Base-by-base conservation (phyloP, 92 coral and sea anemone genomes). In the Parazoanthus darwini region DNA sequence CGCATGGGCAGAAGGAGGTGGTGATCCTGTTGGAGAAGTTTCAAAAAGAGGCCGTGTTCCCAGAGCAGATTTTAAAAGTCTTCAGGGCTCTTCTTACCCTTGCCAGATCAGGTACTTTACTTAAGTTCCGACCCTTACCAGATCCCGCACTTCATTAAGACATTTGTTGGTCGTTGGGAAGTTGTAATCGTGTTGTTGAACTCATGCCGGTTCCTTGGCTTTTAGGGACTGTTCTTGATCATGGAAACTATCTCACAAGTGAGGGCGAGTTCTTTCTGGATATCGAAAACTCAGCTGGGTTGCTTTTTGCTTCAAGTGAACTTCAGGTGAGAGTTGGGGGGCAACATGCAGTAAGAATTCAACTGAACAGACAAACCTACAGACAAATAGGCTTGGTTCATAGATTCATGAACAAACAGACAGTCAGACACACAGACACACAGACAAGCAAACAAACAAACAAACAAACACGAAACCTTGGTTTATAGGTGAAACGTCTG, bases 221-320 rank as follows among this genome's bases (percentile, higher is more conserved):
- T n/a, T 44, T 79, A 97, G 99, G 96, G 22, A 91, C 92, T 70
- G 56, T 70, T 43, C 94, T 97, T 92, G 89, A 91, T 8, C 99
- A 97, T 88, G 93, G 98, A n/a, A 95, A 92, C 78, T 97, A 92
- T 79, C 87, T 97, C 38, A 91, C 97, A 22, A 92, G 94, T 87
- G 86, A 91, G 80, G 91, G 86, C 73, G 65, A 48, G 15, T 90
- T 93, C 58, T 91, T 97, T 85, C 92, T 97, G 72, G 98, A 93
- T 16, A 50, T 95, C 23, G 79, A 44, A 36, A 90, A 93, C 50
- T 93, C 93, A 63, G 98, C 94, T 1, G 99, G 94, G 59, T 90
- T 95, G 38, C 77, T 97, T 10, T 94, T 97, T 86, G 96, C 92
- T 16, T 91, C 93, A 35, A 86, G 90, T 70, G 85, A 89, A 74